These are phyloP conservation scores for Schizothorax lantsangensis DNA, from an alignment of 2,797 vertebrate species.

Conservation along the genomic window DNA sequence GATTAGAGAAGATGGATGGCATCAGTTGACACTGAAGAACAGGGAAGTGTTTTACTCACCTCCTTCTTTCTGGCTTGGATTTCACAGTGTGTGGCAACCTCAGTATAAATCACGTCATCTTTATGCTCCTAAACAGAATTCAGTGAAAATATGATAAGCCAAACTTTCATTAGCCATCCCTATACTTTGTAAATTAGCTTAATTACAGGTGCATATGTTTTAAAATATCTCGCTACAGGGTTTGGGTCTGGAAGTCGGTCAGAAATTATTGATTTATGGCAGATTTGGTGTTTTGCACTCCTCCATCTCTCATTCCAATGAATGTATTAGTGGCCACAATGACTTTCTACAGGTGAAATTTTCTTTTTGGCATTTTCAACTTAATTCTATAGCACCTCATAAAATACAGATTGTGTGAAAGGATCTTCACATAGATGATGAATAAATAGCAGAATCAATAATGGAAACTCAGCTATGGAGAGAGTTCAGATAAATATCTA, in stretches of 20 bases:
- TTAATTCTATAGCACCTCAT: no score
- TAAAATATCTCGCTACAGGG: no score
- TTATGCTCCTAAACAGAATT: neutral
- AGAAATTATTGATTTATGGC: no score
- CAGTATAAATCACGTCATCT: neutral
- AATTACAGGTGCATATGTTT: no score
- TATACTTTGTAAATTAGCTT: neutral
- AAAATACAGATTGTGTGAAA: no score
- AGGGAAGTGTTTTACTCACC: slow-evolving; percentile 3
- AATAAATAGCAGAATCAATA: neutral
- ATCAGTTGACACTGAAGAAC: no score
- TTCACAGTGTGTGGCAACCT: neutral
- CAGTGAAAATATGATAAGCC: neutral
- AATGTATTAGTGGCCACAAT: no score
- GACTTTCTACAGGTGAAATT: no score
- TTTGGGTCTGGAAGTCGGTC: no score
- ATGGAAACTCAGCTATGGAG: neutral
- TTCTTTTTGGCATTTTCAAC: neutral
- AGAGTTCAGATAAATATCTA: no score
- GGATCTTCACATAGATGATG: neutral
- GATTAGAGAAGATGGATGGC: neutral
- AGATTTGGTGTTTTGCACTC: no score
- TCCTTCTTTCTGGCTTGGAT: neutral
- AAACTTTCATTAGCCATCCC: neutral
- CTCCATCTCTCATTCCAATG: no score